Percentiles rank a stretch among this genome's conserved stretches.
phyloP scores from a whole-genome alignment of 1,140 invertebrate species.

The Scaptomyza hsui region DNA sequence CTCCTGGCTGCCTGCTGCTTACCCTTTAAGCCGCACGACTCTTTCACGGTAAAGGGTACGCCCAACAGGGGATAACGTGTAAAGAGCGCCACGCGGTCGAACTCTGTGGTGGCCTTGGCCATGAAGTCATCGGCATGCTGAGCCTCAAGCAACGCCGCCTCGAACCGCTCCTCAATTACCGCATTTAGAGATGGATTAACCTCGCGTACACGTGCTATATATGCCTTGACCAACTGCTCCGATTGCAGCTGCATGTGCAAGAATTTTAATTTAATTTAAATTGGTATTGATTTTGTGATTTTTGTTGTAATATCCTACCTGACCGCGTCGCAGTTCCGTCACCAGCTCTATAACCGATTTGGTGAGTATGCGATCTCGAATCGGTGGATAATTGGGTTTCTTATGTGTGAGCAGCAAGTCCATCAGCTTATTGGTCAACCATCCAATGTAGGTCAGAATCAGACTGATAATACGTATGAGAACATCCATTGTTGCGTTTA shows the following conservation, averaged over 20 bases:
- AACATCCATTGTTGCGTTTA: constrained; percentile 52
- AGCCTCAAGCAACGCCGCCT: constrained; percentile 89
- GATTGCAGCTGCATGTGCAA: constrained; percentile 85
- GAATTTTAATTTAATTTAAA: background rate
- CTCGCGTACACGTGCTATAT: constrained; percentile 88
- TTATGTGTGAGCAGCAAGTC: constrained; percentile 25
- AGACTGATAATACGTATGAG: constrained; percentile 56
- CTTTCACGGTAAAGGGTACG: constrained; percentile 91
- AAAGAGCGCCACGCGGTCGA: constrained; percentile 85
- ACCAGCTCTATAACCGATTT: constrained; percentile 63
- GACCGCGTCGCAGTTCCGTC: constrained; percentile 53
- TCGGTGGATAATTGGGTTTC: constrained; percentile 54
- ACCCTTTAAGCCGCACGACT: constrained; percentile 88
- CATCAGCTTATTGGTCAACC: constrained; percentile 47
- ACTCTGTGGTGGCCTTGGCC: constrained; percentile 66
- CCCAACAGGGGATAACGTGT: constrained; percentile 89
- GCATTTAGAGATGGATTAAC: constrained; percentile 91
- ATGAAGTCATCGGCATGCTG: constrained; percentile 85
- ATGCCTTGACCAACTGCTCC: constrained; percentile 87
- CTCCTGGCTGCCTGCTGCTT: background rate
- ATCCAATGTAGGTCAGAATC: constrained; percentile 45
- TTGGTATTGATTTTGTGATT: background rate
- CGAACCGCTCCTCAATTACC: constrained; percentile 89
- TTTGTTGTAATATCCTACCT: constrained; percentile 46
- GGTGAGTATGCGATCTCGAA: constrained; percentile 50